Percentiles rank a stretch among this genome's conserved stretches.
Conservation (phyloP, 2,113 vertebrate species). For the Aramus guarauna region DNA sequence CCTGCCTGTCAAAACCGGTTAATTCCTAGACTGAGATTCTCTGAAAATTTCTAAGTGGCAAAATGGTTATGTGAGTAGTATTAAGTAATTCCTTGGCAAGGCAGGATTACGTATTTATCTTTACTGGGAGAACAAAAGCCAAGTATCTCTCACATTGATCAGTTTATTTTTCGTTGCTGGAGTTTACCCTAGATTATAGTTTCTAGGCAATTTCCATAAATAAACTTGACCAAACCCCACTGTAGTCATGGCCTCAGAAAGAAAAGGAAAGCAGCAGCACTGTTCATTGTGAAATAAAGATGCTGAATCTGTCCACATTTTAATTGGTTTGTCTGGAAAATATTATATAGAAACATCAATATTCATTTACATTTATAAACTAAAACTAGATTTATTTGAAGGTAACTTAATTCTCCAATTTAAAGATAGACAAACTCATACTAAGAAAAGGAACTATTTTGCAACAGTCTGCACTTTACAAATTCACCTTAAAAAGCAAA, state of each 20-base stretch:
- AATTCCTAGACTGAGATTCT: not conserved
- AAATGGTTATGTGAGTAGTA: not conserved
- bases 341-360: not conserved
- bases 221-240: not conserved
- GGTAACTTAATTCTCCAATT: not conserved
- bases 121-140: not conserved
- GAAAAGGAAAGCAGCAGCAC: not conserved
- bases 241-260: not conserved
- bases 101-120: not conserved
- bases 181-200: not conserved
- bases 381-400: not conserved
- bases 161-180: not conserved
- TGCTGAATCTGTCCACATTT: not conserved
- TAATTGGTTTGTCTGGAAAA: not conserved
- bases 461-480: not conserved
- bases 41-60: not conserved
- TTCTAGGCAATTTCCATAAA: not conserved
- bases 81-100: not conserved
- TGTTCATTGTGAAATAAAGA: not conserved
- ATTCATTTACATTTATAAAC: not conserved
- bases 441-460: not conserved
- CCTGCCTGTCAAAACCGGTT: not conserved
- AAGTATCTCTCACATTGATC: not conserved
- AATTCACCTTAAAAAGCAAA: not conserved
- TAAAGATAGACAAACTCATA: not conserved